Base-by-base conservation (phyloP, 1,140 invertebrate species). In the Drosophila virilis region DNA sequence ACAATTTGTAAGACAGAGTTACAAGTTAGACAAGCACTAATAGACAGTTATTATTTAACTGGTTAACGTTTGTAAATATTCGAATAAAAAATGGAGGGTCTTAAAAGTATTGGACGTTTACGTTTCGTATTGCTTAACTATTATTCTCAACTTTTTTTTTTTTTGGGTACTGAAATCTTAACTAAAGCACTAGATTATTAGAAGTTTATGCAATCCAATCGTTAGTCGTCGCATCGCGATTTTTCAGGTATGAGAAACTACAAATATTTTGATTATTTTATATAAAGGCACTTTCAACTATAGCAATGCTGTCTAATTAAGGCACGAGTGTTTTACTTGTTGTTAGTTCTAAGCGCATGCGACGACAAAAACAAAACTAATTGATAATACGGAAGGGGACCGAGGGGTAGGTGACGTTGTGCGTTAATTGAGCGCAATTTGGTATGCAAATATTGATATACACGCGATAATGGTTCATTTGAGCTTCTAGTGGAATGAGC, bases 171-270 rank as follows among this genome's bases (percentile, higher is more conserved):
- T 15, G 38, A 59, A 54, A 46, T 58, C 79, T 79, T 77, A 86
- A 66, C 69, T 83, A 88, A 74, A 69, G 68, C 74, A 84, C 77
- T 89, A 78, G 67, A 60, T 78, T 78, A 89, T 74, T 77, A 73
- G 74, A 89, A 78, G 85, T 89, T 89, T 90, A 89, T 89, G 84
- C 84, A 89, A 89, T 84, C 71, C 71, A 80, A 89, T 88, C 10
- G 15, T 40, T 32, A 52, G 37, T 72, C 43, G 51, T 70, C 78
- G 68, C 66, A 79, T 43, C 58, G 60, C 48, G 22, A 22, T 51
- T 64, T 54, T 8, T 72, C 74, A 81, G 78, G 71, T 73, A 54
- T 35, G 40, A 12, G 43, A 61, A 74, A 59, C 48, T 72, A 78
- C 75, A 64, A 76, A 72, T 67, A 61, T 51, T 67, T 73, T 59